Evolutionary conservation across 2,888 invertebrate species (phyloP), one percentile per base, ranked within the genome.

Genomic region (Pteria penguin): DNA sequence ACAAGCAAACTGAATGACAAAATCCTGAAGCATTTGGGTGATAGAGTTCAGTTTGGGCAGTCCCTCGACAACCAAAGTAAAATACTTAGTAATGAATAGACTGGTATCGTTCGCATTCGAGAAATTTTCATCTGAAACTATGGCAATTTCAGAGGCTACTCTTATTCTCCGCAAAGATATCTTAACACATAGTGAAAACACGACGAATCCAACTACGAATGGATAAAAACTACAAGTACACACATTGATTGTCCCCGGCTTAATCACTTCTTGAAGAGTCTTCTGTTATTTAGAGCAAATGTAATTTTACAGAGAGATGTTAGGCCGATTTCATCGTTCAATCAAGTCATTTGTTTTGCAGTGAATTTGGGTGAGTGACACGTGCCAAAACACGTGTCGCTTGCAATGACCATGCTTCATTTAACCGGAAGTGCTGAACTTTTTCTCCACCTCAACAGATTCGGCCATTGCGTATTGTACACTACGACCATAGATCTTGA

Each of bases 371-470:
- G 45, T 18, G 18, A 45, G 18, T 45, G 45, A 18, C 45, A 45
- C 11, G 18, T 45, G 45, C 45, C 45, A 45, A 45, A 45, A 18
- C 45, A 45, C 57, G 61, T 78, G 22, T 29, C 65, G 1, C 32
- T 81, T 18, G 67, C 74, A 65, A 82, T 77, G 78, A 65, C 77
- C 5, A 11, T 81, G 2, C 32, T 79, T 22, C 78, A 81, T 74
- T 24, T 75, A 0, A 81, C 81, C 8, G 82, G 82, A 0, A 82
- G 54, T 75, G 69, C 79, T 27, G 78, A 81, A 60, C 22, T 81
- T n/a, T 52, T 78, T 8, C 80, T 76, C 1, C 32, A 79, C 26
- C 65, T 82, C 0, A 79, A 79, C 61, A 60, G 72, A 0, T 76
- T 60, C 63, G 79, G 81, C 11, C 75, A 81, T 61, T 58, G 61